Conservation (phyloP, 2,113 vertebrate genomes). For the Muscicapa adusta region DNA sequence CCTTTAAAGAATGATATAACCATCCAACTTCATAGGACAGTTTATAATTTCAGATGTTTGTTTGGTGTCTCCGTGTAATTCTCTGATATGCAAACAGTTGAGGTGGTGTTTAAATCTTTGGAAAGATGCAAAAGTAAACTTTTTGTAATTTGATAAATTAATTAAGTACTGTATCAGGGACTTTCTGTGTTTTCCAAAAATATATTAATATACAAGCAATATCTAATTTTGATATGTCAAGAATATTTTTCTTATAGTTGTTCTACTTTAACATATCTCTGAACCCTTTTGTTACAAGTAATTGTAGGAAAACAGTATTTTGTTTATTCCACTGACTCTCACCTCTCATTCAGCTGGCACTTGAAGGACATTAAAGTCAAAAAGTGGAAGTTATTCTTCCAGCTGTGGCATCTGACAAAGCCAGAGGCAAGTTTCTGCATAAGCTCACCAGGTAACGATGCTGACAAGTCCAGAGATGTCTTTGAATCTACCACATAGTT, state of each 20-base stretch:
- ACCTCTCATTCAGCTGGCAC: background rate
- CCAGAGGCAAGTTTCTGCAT: slow-evolving; percentile 36
- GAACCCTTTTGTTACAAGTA: background rate
- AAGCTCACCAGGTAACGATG: background rate
- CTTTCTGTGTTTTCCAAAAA: background rate
- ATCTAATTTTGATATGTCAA: background rate
- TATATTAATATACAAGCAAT: background rate
- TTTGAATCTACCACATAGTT: background rate
- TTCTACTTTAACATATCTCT: background rate
- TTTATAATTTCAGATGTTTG: accelerated
- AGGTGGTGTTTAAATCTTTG: background rate
- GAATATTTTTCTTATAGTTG: background rate
- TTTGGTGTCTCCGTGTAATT: background rate
- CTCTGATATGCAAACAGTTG: accelerated
- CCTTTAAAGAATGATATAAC: background rate
- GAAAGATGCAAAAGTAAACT: background rate
- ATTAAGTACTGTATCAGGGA: background rate
- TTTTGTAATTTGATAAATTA: background rate
- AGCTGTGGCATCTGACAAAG: slow-evolving; percentile 36
- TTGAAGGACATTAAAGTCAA: slow-evolving; percentile 1
- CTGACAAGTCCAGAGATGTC: background rate
- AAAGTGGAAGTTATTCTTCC: slow-evolving; percentile 26
- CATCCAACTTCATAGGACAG: background rate
- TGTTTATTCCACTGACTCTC: background rate
- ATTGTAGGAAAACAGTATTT: background rate